phyloP scores from a whole-genome alignment of 2,797 vertebrate species.

The Ceyx erithaca region DNA sequence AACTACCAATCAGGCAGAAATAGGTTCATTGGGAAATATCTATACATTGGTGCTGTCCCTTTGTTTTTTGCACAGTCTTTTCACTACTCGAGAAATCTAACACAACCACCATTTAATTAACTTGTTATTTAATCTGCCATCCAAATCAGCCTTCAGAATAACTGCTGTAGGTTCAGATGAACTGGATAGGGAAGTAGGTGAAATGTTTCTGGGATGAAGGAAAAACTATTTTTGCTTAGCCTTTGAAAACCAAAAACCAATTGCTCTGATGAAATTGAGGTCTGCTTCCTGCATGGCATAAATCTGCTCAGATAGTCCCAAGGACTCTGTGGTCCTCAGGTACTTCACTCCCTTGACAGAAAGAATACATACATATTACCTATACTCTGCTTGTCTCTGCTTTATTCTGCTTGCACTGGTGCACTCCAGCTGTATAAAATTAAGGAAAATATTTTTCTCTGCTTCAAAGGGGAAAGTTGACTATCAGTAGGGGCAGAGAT shows the following conservation, averaged over 20 bases:
- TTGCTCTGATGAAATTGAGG: background rate
- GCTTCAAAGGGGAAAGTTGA: background rate
- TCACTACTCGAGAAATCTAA: background rate
- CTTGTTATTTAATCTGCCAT: background rate
- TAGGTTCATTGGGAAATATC: background rate
- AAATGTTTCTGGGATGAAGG: background rate
- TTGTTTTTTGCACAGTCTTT: background rate
- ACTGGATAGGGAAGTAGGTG: background rate
- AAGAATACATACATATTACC: background rate
- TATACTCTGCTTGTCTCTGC: background rate
- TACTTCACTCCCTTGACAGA: background rate
- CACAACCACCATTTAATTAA: background rate
- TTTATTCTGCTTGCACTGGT: background rate
- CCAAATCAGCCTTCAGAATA: background rate
- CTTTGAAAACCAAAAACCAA: background rate
- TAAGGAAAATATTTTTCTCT: background rate
- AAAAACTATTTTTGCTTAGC: background rate
- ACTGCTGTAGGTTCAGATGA: background rate
- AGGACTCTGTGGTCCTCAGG: background rate
- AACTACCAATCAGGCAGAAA: background rate
- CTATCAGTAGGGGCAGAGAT: background rate
- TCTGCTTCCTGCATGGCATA: accelerated
- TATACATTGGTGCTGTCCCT: background rate
- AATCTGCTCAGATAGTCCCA: background rate
- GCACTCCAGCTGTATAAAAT: background rate